Conservation (phyloP, 2,888 invertebrate genomes). For the Synergus itoensis region DNA sequence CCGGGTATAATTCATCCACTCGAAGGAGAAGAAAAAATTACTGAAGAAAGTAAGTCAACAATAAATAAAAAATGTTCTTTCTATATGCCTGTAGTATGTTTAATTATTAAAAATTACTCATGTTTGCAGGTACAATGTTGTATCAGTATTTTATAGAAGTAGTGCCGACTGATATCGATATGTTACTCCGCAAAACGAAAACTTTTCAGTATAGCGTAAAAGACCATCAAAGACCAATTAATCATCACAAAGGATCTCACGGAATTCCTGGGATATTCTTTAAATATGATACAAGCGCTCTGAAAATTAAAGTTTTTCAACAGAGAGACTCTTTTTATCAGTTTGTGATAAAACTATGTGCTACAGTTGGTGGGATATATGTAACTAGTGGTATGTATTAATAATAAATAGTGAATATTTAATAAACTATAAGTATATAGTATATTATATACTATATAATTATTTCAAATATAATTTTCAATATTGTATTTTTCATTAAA, state of each 20-base stretch:
- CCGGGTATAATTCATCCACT: conserved; percentile 95
- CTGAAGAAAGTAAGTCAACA: conserved; percentile 81
- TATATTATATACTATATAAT: conserved; percentile 11
- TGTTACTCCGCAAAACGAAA: conserved; percentile 85
- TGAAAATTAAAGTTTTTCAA: conserved; percentile 91
- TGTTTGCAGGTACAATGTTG: conserved; percentile 84
- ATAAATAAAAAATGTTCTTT: background rate
- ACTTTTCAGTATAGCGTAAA: conserved; percentile 97
- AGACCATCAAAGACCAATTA: conserved; percentile 89
- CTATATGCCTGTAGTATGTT: background rate
- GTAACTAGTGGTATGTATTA: conserved; percentile 85
- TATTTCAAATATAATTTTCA: too few relatives aligned
- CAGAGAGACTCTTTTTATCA: conserved; percentile 88
- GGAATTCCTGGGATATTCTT: conserved; percentile 97
- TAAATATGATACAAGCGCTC: conserved; percentile 95
- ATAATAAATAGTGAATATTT: conserved; percentile 4
- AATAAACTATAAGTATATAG: too few relatives aligned
- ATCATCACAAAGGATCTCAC: conserved; percentile 88
- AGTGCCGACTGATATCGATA: conserved; percentile 96
- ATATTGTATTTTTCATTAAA: background rate
- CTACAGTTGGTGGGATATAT: conserved; percentile 95
- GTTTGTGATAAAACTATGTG: conserved; percentile 93
- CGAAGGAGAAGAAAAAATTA: conserved; percentile 95
- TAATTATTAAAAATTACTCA: background rate
- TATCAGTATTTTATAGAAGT: conserved; percentile 97